Conservation (phyloP, 2,113 vertebrate species). For the Nipponia nippon region DNA sequence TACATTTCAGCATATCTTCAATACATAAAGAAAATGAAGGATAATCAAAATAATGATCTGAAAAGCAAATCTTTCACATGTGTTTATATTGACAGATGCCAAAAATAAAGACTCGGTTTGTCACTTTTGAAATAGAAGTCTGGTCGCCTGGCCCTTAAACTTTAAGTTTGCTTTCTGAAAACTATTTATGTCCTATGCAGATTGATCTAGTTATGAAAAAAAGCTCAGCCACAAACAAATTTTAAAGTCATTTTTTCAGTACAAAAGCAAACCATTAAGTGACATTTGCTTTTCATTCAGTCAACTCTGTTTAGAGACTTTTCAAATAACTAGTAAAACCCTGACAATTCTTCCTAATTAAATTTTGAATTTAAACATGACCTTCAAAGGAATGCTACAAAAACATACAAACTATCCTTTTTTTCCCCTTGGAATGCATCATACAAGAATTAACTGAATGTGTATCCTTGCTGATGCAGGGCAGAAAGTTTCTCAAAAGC, state of each 20-base stretch:
- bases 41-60: background rate
- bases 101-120: background rate
- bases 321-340: background rate
- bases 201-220: background rate
- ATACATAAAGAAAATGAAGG: background rate
- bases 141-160: background rate
- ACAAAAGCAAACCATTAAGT: background rate
- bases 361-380: background rate
- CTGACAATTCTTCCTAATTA: background rate
- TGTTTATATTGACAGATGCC: background rate
- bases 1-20: background rate
- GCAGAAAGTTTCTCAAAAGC: background rate
- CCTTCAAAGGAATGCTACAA: background rate
- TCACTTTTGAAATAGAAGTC: background rate
- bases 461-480: background rate
- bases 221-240: background rate
- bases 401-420: background rate
- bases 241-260: background rate
- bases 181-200: background rate
- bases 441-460: background rate
- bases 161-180: background rate
- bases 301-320: background rate
- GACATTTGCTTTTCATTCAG: background rate
- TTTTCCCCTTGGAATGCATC: background rate
- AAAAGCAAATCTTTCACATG: background rate